These are phyloP conservation scores for Acholoe squamosa DNA, from an alignment of 2,888 invertebrate species.

Conservation along the genomic window DNA sequence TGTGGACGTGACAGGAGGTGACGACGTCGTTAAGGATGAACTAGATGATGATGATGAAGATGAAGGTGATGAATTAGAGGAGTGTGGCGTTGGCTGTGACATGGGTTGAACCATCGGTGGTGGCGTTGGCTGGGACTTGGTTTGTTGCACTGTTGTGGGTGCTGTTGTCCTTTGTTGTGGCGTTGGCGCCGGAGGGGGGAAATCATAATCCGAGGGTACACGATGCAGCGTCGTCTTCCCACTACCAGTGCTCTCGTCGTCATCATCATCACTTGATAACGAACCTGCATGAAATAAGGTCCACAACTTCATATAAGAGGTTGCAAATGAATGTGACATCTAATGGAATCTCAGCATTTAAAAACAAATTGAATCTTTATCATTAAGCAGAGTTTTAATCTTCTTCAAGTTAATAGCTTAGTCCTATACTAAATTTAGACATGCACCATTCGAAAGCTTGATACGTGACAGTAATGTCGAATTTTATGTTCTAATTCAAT, in stretches of 20 bases:
- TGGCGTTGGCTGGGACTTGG: constrained; percentile 69
- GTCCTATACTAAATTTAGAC: too few species aligned
- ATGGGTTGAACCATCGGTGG: neutral
- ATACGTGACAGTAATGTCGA: too few species aligned
- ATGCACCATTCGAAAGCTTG: too few species aligned
- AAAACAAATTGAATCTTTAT: too few species aligned
- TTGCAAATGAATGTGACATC: too few species aligned
- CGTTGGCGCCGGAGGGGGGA: constrained; percentile 75
- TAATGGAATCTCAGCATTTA: too few species aligned
- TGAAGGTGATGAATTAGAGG: neutral
- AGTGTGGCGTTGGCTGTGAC: neutral
- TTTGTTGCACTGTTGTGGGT: constrained; percentile 61
- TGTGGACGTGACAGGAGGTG: neutral
- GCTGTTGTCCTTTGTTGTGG: neutral
- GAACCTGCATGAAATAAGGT: neutral
- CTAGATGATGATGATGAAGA: constrained; percentile 35
- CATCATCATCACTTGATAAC: constrained; percentile 32
- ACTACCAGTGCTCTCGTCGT: constrained; percentile 44
- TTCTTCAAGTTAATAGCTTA: too few species aligned
- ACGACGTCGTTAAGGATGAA: neutral
- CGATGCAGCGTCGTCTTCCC: constrained; percentile 69
- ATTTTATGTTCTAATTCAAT: too few species aligned
- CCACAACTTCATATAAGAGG: neutral
- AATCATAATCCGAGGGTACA: constrained; percentile 81
- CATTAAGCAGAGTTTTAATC: too few species aligned